Conservation (phyloP, 2,113 vertebrate species). For the Syngnathus typhle region DNA sequence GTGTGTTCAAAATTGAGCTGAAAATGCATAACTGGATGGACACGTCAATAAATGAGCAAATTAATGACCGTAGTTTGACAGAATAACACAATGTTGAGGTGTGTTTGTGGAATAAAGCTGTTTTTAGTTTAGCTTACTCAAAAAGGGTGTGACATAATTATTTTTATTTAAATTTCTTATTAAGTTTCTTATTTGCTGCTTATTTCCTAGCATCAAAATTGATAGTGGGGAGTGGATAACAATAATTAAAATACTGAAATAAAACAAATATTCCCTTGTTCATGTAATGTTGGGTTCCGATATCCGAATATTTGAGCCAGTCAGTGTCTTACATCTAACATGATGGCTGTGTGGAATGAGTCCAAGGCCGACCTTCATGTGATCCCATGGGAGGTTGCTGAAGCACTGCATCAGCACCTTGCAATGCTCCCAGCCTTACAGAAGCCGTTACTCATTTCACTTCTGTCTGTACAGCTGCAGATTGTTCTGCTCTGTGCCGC, state of each 20-base stretch:
- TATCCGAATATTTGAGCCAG: conserved; percentile 16
- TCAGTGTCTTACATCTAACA: conserved; percentile 12
- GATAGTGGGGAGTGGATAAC: not conserved
- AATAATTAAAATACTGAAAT: not conserved
- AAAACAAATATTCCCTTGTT: not conserved
- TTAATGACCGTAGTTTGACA: no score
- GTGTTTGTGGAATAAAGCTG: not conserved
- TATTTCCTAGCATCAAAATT: not conserved
- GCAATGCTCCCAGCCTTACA: conserved; percentile 38
- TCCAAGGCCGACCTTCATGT: conserved; percentile 23
- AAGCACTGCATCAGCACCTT: conserved; percentile 24
- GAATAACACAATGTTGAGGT: no score
- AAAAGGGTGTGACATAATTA: no score
- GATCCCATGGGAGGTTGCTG: conserved; percentile 1
- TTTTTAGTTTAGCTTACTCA: not conserved
- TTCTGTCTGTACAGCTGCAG: conserved; percentile 35
- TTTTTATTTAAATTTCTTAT: not conserved
- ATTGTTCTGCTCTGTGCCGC: conserved; percentile 25
- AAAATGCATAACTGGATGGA: not conserved
- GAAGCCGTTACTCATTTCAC: conserved; percentile 39
- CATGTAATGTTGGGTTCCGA: not conserved
- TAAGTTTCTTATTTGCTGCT: not conserved
- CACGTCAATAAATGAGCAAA: not conserved
- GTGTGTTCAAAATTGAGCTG: not conserved
- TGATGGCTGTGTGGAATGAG: not conserved